phyloP scores from a whole-genome alignment of 2,113 vertebrate species.

The Chaetodon auriga region DNA sequence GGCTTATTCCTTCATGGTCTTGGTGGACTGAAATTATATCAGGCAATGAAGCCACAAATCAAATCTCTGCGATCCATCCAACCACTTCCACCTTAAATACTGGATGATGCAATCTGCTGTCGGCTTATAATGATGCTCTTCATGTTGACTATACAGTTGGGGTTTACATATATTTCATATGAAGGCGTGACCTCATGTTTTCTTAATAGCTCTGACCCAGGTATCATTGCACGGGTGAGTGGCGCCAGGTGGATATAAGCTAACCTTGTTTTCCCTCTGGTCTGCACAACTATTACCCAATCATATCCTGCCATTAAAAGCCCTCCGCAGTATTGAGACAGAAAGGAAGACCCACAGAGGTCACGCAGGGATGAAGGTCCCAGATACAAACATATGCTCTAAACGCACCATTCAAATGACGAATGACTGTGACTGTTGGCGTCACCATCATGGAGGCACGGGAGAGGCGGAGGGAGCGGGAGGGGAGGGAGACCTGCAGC shows the following conservation, averaged over 20 bases:
- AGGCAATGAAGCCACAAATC: slow-evolving; percentile 45
- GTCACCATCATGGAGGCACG: slow-evolving; percentile 12
- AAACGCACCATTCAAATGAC: slow-evolving; percentile 42
- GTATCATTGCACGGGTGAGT: slow-evolving; percentile 46
- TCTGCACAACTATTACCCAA: slow-evolving; percentile 20
- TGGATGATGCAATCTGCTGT: slow-evolving; percentile 17
- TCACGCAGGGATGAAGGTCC: slow-evolving; percentile 29
- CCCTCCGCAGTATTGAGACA: not conserved
- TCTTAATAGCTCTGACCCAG: slow-evolving; percentile 45
- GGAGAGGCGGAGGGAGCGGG: slow-evolving; percentile 5
- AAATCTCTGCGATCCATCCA: slow-evolving; percentile 1
- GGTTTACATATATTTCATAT: slow-evolving; percentile 40
- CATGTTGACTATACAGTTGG: slow-evolving; percentile 9
- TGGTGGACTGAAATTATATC: slow-evolving; percentile 14
- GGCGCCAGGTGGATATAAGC: slow-evolving; percentile 23
- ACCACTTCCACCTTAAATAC: not conserved
- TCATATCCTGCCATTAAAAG: slow-evolving; percentile 20
- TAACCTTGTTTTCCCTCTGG: slow-evolving; percentile 27
- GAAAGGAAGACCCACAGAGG: slow-evolving; percentile 33
- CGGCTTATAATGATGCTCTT: not conserved
- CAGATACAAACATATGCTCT: slow-evolving; percentile 21
- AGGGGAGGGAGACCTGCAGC: slow-evolving; percentile 53
- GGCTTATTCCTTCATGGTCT: slow-evolving; percentile 24
- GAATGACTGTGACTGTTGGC: slow-evolving; percentile 20
- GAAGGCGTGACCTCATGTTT: slow-evolving; percentile 45